Evolutionary conservation across 2,113 vertebrate species (phyloP).

Genomic region (Dasyurus viverrinus): DNA sequence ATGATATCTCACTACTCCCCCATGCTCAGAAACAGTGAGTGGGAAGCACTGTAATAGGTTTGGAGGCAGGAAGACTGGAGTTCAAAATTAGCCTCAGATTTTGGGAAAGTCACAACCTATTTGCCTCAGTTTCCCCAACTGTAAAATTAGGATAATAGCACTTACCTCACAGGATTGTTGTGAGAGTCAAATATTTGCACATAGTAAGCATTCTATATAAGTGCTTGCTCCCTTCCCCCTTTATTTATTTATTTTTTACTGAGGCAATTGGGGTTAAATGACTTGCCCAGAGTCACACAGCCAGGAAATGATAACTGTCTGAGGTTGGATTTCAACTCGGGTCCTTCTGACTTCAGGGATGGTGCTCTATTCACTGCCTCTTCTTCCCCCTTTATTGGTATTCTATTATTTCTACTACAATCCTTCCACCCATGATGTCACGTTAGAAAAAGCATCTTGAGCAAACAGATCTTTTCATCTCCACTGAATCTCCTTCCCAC

Average conservation of each 20-base stretch:
- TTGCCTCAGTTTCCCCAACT: not conserved
- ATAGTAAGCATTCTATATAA: not conserved
- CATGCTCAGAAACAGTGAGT: not conserved
- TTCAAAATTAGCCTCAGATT: not conserved
- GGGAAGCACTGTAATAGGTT: not conserved
- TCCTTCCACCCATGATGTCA: not conserved
- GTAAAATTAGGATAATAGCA: not conserved
- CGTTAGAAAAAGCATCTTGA: not conserved
- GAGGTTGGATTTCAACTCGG: too few species aligned
- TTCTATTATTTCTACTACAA: not conserved
- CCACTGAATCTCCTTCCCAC: not conserved
- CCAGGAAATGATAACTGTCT: too few species aligned
- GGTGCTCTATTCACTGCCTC: too few species aligned
- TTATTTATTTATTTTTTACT: too few species aligned
- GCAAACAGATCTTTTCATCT: not conserved
- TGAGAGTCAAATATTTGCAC: not conserved
- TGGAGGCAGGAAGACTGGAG: not conserved
- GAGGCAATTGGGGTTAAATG: too few species aligned
- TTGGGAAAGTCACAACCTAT: not conserved
- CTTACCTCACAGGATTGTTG: not conserved
- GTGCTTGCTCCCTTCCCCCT: not conserved
- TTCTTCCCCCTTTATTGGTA: not conserved
- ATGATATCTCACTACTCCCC: not conserved
- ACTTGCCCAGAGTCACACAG: too few species aligned
- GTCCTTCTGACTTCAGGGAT: too few species aligned